phyloP scores from a whole-genome alignment of 2,888 invertebrate species.

The Julus scandinavius region DNA sequence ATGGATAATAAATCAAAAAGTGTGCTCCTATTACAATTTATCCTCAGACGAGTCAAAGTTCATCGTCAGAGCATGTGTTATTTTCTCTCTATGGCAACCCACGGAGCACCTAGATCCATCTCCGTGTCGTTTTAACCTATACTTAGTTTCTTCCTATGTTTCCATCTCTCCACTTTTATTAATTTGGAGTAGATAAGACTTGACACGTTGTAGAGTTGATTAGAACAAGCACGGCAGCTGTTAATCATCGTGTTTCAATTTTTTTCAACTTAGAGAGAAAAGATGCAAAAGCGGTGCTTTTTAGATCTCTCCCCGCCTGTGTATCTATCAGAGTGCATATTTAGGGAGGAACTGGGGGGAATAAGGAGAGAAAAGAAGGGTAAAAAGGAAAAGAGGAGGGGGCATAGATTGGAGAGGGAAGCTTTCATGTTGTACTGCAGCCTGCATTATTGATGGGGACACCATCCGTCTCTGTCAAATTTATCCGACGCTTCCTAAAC shows the following conservation, averaged over 20 bases:
- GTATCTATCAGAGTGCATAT: constrained; percentile 42
- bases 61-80: constrained; percentile 44
- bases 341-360: background rate
- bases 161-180: constrained; percentile 53
- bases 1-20: constrained; percentile 49
- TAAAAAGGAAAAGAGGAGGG: constrained; percentile 36
- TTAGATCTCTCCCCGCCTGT: constrained; percentile 47
- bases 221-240: constrained; percentile 54
- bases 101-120: constrained; percentile 44
- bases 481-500: constrained; percentile 50
- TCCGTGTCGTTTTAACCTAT: constrained; percentile 37
- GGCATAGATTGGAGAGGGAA: background rate
- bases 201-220: constrained; percentile 55
- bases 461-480: constrained; percentile 53
- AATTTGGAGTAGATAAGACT: constrained; percentile 55
- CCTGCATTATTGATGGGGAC: constrained; percentile 52
- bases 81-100: constrained; percentile 45
- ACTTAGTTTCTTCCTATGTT: constrained; percentile 50
- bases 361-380: constrained; percentile 13
- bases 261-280: constrained; percentile 47
- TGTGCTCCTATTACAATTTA: constrained; percentile 48
- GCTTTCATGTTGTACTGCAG: constrained; percentile 48
- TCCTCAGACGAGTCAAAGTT: constrained; percentile 48
- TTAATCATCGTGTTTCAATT: constrained; percentile 54
- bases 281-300: constrained; percentile 48